Conservation (phyloP, 37 sponge, comb jelly and placozoan genomes). For the Ianthella basta region DNA sequence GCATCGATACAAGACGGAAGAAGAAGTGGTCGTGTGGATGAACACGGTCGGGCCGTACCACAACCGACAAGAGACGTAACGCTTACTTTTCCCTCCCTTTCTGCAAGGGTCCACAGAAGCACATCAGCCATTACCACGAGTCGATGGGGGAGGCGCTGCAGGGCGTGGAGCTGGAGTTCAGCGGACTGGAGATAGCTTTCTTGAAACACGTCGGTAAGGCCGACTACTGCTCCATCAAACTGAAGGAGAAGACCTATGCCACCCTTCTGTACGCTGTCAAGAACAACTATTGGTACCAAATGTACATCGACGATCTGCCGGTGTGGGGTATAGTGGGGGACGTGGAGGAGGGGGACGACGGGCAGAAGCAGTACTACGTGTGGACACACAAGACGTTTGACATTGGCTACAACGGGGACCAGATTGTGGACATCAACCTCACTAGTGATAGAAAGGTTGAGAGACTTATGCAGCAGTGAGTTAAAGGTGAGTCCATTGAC, state of each 20-base stretch:
- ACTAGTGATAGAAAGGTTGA: slow-evolving; percentile 89
- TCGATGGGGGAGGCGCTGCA: slow-evolving; percentile 91
- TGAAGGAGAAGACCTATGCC: slow-evolving; percentile 48
- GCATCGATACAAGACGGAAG: slow-evolving; percentile 64
- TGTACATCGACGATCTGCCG: slow-evolving; percentile 92
- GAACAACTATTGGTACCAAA: slow-evolving; percentile 98
- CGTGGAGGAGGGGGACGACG: slow-evolving; percentile 39
- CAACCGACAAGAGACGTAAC: slow-evolving; percentile 96
- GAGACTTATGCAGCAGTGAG: too few species aligned
- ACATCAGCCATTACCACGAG: slow-evolving; percentile 90
- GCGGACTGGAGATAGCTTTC: slow-evolving; percentile 86
- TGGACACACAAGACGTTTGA: slow-evolving; percentile 93
- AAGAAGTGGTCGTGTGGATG: slow-evolving; percentile 96
- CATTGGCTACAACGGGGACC: slow-evolving; percentile 83
- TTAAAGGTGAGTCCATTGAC: too few species aligned
- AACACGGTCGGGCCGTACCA: slow-evolving; percentile 97
- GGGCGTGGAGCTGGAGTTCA: slow-evolving; percentile 92
- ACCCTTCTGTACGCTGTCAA: slow-evolving; percentile 81
- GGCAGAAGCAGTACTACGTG: slow-evolving; percentile 66
- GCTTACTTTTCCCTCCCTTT: slow-evolving; percentile 88
- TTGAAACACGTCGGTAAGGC: slow-evolving; percentile 59
- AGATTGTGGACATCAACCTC: slow-evolving; percentile 88
- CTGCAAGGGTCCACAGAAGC: slow-evolving; percentile 78
- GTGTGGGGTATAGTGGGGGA: slow-evolving; percentile 81
- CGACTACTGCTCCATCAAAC: slow-evolving; percentile 62